Evolutionary conservation across 2,888 invertebrate species (phyloP).

Genomic region (Polymixis lichenea): DNA sequence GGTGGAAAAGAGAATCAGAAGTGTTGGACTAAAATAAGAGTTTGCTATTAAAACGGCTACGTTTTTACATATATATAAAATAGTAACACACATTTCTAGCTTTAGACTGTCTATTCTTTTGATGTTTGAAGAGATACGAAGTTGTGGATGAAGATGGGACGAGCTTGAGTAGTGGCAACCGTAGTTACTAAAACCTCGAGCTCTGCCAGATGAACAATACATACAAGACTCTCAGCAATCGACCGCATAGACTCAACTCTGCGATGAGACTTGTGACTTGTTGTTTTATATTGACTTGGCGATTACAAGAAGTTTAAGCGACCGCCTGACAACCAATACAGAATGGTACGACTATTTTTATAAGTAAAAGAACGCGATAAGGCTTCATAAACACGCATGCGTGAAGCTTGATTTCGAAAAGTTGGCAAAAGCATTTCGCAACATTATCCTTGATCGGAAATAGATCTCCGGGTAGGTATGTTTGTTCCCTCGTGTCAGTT

Average conservation of each 20-base stretch:
- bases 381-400: too few relatives aligned
- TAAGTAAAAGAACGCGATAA: conserved; percentile 1
- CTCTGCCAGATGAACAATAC: neutral
- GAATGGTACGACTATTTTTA: conserved; percentile 21
- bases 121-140: neutral
- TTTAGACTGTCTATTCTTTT: neutral
- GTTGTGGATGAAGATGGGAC: too few relatives aligned
- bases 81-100: neutral
- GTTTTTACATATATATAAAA: too few relatives aligned
- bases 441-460: neutral
- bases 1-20: neutral
- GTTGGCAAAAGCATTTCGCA: neutral
- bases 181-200: neutral
- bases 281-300: neutral
- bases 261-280: neutral
- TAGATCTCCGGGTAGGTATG: neutral
- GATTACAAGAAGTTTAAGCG: neutral
- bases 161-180: neutral
- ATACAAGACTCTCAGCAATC: neutral
- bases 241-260: neutral
- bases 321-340: neutral
- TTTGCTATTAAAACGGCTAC: neutral
- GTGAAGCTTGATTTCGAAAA: neutral
- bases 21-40: neutral
- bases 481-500: neutral